Base-by-base conservation (phyloP, 2,888 invertebrate species). In the Cryptocephalus primarius region DNA sequence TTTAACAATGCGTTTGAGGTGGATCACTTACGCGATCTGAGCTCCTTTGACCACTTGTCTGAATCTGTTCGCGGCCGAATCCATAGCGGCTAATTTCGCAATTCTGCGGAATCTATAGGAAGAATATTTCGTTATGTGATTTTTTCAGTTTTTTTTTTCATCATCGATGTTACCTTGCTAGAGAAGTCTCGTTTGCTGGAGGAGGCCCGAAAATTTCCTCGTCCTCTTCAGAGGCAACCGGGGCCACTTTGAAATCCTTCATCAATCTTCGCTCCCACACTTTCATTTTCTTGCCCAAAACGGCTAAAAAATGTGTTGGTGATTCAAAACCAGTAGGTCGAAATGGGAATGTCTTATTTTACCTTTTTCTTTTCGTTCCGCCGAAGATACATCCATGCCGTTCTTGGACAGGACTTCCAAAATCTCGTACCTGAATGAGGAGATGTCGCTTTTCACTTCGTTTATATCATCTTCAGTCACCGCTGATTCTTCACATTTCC, bases 381-480 rank as follows among this genome's bases (percentile, higher is more conserved):
- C 83, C 39, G 78, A 78, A 0, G 84, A 82, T 1, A 86, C 82
- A 64, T 90, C 85, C 85, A 90, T 83, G 39, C 93, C 93, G 61
- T 91, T 94, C 65, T 78, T 85, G 53, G 83, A 81, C 42, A 95
- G 80, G 33, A 95, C 87, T 58, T 94, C 93, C 1, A 95, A 73
- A 55, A 96, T 76, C 66, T 96, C 94, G 63, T 88, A 95, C 55
- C 92, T 79, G 75, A 95, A 83, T 0, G 93, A 82, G 0, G 92
- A 91, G 39, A 96, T 86, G 60, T 95, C 95, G 59, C 88, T 87
- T 68, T 95, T 95, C 32, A 96, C 80, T 71, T 95, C 95, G 61
- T 93, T 94, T 50, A 96, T 78, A 62, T 91, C 88, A 58, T 96
- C 95, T 67, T 95, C 95, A 0, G 91, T 92, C 0, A 95, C 92